A percentile compares a stretch with the other conserved stretches of the same genome.
phyloP scores from a whole-genome alignment of 2,797 vertebrate genomes.

The Neopelma chrysocephalum region DNA sequence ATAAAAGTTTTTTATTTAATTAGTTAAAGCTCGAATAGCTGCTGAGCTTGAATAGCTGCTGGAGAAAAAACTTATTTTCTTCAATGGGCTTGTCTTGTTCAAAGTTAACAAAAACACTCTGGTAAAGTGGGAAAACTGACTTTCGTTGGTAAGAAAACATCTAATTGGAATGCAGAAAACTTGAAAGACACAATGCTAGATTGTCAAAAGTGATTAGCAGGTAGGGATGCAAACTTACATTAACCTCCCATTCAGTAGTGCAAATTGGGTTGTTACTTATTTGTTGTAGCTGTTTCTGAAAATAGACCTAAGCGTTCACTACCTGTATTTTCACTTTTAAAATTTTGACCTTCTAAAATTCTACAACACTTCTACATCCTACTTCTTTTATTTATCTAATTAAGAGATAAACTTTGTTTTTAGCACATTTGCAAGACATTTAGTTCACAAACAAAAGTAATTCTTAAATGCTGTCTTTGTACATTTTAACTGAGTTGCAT shows the following conservation, averaged over 20 bases:
- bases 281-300: neutral
- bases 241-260: neutral
- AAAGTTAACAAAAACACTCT: neutral
- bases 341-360: neutral
- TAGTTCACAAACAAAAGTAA: neutral
- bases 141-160: neutral
- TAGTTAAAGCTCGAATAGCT: neutral
- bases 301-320: neutral
- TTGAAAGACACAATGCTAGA: neutral
- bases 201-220: neutral
- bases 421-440: neutral
- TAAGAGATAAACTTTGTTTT: neutral
- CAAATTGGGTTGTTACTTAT: neutral
- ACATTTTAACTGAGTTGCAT: neutral
- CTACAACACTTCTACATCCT: neutral
- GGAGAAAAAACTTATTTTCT: neutral
- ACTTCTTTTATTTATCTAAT: neutral
- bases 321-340: neutral
- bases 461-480: neutral
- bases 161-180: neutral
- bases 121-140: neutral
- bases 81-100: neutral
- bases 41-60: neutral
- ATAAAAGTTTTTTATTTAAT: neutral
- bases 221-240: neutral